A percentile compares a stretch with the other conserved stretches of the same genome.
Evolutionary conservation across 2,797 vertebrate genomes (phyloP).

Genomic region (Crypturellus tataupa): DNA sequence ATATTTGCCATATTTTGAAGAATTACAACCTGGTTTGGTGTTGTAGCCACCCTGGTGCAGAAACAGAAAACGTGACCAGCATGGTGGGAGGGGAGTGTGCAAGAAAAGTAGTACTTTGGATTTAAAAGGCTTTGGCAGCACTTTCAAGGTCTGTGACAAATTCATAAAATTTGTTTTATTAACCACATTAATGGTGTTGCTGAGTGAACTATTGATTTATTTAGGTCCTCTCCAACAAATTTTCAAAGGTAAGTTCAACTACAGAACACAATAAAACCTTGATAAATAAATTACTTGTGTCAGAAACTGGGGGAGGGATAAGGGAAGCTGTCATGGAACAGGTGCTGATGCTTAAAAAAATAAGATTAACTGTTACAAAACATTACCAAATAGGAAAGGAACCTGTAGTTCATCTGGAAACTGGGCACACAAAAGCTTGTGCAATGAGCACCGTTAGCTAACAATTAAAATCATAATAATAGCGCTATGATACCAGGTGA

Average conservation of each 20-base stretch:
- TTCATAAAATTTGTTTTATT: constrained; percentile 56
- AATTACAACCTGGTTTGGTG: background rate
- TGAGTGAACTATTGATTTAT: constrained; percentile 54
- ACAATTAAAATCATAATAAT: background rate
- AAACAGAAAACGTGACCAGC: background rate
- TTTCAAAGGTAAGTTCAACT: constrained; percentile 32
- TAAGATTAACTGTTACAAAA: constrained; percentile 27
- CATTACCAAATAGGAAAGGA: constrained; percentile 37
- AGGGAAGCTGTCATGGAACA: constrained; percentile 20
- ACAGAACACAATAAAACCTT: constrained; percentile 49
- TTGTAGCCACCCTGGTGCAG: background rate
- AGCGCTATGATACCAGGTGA: background rate
- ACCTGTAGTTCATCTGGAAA: background rate
- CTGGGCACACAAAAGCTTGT: background rate
- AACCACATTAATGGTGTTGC: constrained; percentile 15
- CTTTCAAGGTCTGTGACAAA: constrained; percentile 22
- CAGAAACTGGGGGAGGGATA: background rate
- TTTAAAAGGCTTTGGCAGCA: constrained; percentile 24
- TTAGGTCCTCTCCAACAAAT: constrained; percentile 16
- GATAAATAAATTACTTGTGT: constrained; percentile 43
- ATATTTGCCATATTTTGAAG: constrained; percentile 7
- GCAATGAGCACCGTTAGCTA: background rate
- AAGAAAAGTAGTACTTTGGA: background rate
- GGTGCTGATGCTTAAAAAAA: constrained; percentile 46
- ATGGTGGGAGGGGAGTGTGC: background rate